Evolutionary conservation across 2,797 vertebrate species (phyloP).

Genomic region (Crenuchus spilurus): DNA sequence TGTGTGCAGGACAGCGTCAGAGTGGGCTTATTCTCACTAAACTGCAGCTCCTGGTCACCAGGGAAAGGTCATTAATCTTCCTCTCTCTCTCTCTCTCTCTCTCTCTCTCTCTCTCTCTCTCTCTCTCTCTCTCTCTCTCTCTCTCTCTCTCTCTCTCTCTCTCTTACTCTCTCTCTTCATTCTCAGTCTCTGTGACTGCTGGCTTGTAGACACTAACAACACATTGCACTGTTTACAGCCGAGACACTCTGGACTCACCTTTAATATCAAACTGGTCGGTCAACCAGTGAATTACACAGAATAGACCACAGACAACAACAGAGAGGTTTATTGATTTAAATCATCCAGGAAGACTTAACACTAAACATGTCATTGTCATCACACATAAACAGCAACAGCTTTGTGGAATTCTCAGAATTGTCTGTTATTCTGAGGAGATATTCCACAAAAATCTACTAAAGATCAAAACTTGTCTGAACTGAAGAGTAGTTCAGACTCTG

Average conservation of each 20-base stretch:
- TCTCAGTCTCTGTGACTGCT: neutral
- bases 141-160: neutral
- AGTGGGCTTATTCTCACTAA: neutral
- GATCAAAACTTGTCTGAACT: no score
- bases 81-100: neutral
- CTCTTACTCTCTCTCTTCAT: neutral
- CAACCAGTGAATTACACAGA: neutral
- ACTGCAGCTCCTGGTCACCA: neutral
- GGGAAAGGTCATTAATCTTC: slow-evolving; percentile 1
- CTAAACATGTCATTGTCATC: neutral
- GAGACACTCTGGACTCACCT: neutral
- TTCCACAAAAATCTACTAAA: no score
- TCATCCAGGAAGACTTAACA: no score
- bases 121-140: neutral
- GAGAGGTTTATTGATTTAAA: no score
- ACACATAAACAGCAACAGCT: no score
- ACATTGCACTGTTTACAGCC: slow-evolving; percentile 16
- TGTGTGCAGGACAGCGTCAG: neutral
- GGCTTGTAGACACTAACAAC: slow-evolving; percentile 18
- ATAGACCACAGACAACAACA: no score
- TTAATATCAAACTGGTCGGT: neutral
- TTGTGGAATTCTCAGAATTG: no score
- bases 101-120: neutral
- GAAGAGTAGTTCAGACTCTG: no score
- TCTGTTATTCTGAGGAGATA: no score